Evolutionary conservation across 2,888 invertebrate species (phyloP).

Genomic region (Mesorhabditis belari): DNA sequence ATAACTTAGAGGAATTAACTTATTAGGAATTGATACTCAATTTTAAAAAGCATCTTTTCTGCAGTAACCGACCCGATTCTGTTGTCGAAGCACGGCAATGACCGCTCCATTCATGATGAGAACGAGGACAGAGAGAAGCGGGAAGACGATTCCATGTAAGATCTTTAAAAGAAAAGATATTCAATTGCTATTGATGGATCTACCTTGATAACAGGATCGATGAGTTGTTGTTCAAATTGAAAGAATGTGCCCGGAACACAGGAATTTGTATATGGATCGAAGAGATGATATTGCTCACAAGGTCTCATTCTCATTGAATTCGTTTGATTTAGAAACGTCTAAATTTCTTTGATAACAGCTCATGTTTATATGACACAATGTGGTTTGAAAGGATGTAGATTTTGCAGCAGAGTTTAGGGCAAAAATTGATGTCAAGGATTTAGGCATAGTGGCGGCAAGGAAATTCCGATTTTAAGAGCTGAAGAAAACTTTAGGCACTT

Average conservation of each 20-base stretch:
- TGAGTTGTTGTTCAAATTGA: constrained; percentile 33
- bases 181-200: not conserved
- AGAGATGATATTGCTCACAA: constrained; percentile 11
- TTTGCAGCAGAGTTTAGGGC: too few relatives aligned
- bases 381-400: too few relatives aligned
- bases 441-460: too few relatives aligned
- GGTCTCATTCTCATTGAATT: too few relatives aligned
- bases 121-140: constrained; percentile 22
- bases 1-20: too few relatives aligned
- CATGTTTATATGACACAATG: too few relatives aligned
- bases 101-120: constrained; percentile 28
- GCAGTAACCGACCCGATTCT: constrained; percentile 30
- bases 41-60: not conserved
- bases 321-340: too few relatives aligned
- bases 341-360: too few relatives aligned
- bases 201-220: constrained; percentile 20
- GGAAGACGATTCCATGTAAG: constrained; percentile 28
- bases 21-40: not conserved
- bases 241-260: constrained; percentile 29
- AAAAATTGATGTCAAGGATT: too few relatives aligned
- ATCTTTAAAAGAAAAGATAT: not conserved
- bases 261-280: constrained; percentile 21
- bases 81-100: constrained; percentile 25
- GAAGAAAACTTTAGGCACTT: too few relatives aligned
- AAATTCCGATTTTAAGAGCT: too few relatives aligned